Evolutionary conservation across 2,888 invertebrate species (phyloP).

Genomic region (Abrostola tripartita): DNA sequence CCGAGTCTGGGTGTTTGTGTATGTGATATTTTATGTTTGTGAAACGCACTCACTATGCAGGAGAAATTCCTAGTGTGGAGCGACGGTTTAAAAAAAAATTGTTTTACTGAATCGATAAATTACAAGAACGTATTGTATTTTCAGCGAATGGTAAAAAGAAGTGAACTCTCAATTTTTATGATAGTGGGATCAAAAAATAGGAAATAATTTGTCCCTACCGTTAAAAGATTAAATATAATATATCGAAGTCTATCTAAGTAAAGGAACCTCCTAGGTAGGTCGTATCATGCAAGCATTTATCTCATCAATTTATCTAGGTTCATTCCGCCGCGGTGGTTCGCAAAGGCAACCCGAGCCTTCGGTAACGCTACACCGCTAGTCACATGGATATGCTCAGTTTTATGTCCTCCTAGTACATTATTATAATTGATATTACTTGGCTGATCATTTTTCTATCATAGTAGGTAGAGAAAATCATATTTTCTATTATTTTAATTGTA

Average conservation of each 20-base stretch:
- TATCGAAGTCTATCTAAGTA: too few species aligned
- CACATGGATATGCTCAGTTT: slow-evolving; percentile 37
- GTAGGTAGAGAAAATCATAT: too few species aligned
- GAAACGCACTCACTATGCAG: too few species aligned
- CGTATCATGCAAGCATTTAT: slow-evolving; percentile 47
- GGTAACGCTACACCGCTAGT: slow-evolving; percentile 51
- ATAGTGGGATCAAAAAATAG: neutral
- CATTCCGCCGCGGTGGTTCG: slow-evolving; percentile 55
- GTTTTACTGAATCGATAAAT: too few species aligned
- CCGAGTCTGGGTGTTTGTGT: too few species aligned
- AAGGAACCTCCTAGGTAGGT: slow-evolving; percentile 34
- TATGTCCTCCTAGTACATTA: slow-evolving; percentile 46
- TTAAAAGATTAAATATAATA: slow-evolving; percentile 17
- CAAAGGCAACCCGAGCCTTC: slow-evolving; percentile 53
- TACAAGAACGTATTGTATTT: too few species aligned
- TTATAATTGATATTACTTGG: slow-evolving; percentile 48
- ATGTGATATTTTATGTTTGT: too few species aligned
- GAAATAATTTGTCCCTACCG: slow-evolving; percentile 19
- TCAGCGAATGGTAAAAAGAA: too few species aligned
- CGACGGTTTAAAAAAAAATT: too few species aligned
- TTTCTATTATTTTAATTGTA: too few species aligned
- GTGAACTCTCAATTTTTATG: too few species aligned
- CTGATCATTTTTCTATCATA: slow-evolving; percentile 35
- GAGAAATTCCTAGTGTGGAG: too few species aligned
- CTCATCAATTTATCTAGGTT: slow-evolving; percentile 53